These are phyloP conservation scores for Hylaeus volcanicus DNA, from an alignment of 1,140 invertebrate species.

Conservation along the genomic window DNA sequence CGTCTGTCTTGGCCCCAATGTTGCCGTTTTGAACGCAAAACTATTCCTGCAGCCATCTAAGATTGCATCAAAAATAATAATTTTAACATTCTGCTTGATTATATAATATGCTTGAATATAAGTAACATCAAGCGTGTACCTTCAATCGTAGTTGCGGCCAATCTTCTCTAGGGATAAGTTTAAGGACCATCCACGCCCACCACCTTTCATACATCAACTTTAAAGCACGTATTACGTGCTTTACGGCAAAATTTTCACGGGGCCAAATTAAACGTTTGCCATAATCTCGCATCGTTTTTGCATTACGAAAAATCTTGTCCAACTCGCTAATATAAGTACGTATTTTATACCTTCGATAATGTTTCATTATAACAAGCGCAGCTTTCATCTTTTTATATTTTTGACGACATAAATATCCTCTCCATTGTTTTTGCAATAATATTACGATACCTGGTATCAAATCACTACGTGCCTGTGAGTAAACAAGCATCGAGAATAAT, in stretches of 20 bases:
- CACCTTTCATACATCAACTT: conserved; percentile 88
- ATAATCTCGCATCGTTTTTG: conserved; percentile 85
- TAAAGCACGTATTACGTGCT: conserved; percentile 82
- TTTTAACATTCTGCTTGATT: background rate
- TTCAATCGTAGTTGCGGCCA: conserved; percentile 92
- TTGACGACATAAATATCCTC: conserved; percentile 89
- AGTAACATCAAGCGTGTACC: conserved; percentile 73
- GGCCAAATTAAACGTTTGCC: conserved; percentile 93
- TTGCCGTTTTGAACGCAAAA: conserved; percentile 86
- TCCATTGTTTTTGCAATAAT: conserved; percentile 96
- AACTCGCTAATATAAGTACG: conserved; percentile 89
- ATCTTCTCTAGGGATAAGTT: conserved; percentile 89
- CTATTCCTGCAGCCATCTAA: conserved; percentile 90
- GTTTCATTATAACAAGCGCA: conserved; percentile 88
- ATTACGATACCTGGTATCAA: conserved; percentile 94
- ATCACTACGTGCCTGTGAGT: conserved; percentile 84
- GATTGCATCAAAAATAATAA: conserved; percentile 10
- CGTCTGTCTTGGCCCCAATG: conserved; percentile 91
- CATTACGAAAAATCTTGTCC: conserved; percentile 83
- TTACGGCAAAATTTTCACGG: conserved; percentile 85
- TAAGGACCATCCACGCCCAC: conserved; percentile 93
- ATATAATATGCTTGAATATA: conserved; percentile 16
- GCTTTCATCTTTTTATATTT: conserved; percentile 93
- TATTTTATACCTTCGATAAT: conserved; percentile 93
- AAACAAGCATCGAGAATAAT: conserved; percentile 1